A percentile compares a stretch with the other conserved stretches of the same genome.
phyloP scores from a whole-genome alignment of 2,797 vertebrate species.

The Acestrorhynchus altus region DNA sequence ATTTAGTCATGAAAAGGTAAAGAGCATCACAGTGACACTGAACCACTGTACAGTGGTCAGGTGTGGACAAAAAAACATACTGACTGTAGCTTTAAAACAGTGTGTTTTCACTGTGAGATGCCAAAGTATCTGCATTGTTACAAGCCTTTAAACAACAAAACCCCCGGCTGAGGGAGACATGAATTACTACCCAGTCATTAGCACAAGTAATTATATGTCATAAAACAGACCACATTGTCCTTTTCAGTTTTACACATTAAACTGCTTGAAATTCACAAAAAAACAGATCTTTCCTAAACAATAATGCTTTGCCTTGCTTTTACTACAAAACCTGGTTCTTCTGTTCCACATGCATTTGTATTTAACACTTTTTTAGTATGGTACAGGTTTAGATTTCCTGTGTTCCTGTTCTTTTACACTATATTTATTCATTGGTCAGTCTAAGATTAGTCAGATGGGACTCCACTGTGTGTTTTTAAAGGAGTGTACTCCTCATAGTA shows the following conservation, averaged over 20 bases:
- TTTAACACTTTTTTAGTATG: conserved; percentile 15
- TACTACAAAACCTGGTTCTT: background rate
- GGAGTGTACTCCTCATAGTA: conserved; percentile 91
- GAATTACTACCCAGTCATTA: conserved; percentile 18
- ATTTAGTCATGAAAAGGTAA: background rate
- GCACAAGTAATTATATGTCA: conserved; percentile 4
- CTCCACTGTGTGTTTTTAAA: conserved; percentile 91
- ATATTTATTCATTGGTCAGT: conserved; percentile 31
- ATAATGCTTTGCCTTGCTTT: conserved; percentile 9
- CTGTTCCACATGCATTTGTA: background rate
- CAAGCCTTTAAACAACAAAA: conserved; percentile 26
- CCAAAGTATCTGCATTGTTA: conserved; percentile 34
- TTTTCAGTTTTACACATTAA: background rate
- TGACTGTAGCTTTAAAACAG: conserved; percentile 36
- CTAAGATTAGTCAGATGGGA: conserved; percentile 66
- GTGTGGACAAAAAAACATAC: background rate
- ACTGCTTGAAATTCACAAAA: background rate
- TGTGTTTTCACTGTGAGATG: conserved; percentile 37
- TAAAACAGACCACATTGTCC: background rate
- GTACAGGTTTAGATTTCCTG: background rate
- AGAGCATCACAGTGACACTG: background rate
- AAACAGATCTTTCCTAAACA: background rate
- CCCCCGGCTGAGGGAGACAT: conserved; percentile 8
- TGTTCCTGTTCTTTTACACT: conserved; percentile 5
- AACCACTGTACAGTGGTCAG: background rate